Percentiles rank a stretch among this genome's conserved stretches.
Conservation (phyloP, 2,797 vertebrate species). For the Ibycter americanus region DNA sequence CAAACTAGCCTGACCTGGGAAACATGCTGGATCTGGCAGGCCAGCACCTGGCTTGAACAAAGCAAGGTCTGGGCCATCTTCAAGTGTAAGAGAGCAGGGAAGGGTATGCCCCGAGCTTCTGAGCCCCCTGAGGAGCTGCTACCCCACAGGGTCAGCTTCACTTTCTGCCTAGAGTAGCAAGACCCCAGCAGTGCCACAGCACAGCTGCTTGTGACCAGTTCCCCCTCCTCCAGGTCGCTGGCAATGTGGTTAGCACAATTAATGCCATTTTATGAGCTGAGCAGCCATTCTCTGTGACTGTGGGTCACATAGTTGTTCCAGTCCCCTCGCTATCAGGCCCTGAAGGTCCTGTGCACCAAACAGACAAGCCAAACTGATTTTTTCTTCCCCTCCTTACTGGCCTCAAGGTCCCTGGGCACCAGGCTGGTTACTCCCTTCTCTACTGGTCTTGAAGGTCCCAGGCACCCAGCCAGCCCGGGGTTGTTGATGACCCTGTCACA, state of each 20-base stretch:
- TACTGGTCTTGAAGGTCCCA: background rate
- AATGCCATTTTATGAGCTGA: rapidly evolving
- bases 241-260: background rate
- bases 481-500: background rate
- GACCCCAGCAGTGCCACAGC: background rate
- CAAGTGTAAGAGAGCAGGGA: background rate
- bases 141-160: background rate
- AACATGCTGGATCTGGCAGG: rapidly evolving
- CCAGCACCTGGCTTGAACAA: background rate
- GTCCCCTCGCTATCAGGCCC: background rate
- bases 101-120: background rate
- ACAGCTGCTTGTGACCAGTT: background rate
- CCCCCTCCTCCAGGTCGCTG: rapidly evolving
- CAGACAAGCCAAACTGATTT: background rate
- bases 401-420: background rate
- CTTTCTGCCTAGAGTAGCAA: background rate
- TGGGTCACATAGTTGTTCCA: rapidly evolving
- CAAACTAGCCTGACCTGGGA: background rate
- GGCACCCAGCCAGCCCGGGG: background rate
- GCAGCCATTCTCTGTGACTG: background rate
- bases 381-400: background rate
- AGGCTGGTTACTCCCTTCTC: background rate
- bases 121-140: background rate
- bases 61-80: background rate
- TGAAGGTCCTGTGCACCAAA: background rate